Percentiles rank a stretch among this genome's conserved stretches.
phyloP scores from a whole-genome alignment of 2,888 invertebrate genomes.

The Erpobdella octoculata region DNA sequence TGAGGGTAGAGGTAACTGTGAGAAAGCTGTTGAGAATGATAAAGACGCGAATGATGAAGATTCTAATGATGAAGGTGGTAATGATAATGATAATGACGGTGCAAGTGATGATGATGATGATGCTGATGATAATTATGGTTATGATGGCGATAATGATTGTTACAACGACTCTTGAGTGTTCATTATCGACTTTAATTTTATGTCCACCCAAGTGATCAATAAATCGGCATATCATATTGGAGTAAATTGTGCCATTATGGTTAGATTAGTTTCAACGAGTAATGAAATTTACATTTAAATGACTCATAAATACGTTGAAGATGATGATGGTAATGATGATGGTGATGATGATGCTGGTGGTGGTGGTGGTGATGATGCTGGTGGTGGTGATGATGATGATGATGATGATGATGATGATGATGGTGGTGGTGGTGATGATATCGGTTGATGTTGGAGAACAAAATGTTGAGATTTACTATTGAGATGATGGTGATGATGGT shows the following conservation, averaged over 20 bases:
- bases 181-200: no score
- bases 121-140: slow-evolving; percentile 15
- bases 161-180: no score
- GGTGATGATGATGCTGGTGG: background rate
- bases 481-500: no score
- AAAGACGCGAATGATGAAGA: slow-evolving; percentile 11
- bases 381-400: slow-evolving; percentile 1
- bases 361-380: background rate
- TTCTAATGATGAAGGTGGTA: slow-evolving; percentile 7
- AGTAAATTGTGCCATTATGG: no score
- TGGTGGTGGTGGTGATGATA: slow-evolving; percentile 13
- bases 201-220: no score
- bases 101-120: slow-evolving; percentile 22
- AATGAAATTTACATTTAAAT: no score
- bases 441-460: background rate
- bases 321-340: background rate
- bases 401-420: background rate
- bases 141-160: slow-evolving; percentile 17
- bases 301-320: background rate
- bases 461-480: no score
- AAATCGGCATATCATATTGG: no score
- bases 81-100: slow-evolving; percentile 14
- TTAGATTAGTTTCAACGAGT: no score
- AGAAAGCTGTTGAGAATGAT: background rate
- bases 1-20: background rate